A percentile compares a stretch with the other conserved stretches of the same genome.
Evolutionary conservation across 1,140 invertebrate genomes (phyloP).

Genomic region (Drosophila pseudoobscura): DNA sequence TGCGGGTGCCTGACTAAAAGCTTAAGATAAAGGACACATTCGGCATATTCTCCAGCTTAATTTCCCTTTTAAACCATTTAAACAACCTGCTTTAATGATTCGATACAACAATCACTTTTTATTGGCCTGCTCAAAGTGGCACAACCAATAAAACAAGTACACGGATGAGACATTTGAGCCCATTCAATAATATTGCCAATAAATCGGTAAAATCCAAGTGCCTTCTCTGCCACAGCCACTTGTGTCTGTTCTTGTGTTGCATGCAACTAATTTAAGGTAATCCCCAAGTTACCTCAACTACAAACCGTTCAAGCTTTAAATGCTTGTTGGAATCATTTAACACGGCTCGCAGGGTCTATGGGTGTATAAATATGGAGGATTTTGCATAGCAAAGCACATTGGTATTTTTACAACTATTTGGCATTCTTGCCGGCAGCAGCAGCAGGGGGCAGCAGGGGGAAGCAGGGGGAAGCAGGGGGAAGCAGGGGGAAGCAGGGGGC

Average conservation of each 20-base stretch:
- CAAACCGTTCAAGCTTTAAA: conserved; percentile 36
- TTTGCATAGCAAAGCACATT: conserved; percentile 36
- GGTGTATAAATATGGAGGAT: conserved; percentile 17
- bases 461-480: background rate
- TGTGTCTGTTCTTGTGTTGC: background rate
- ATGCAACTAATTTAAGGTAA: conserved; percentile 41
- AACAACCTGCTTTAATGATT: too few species aligned
- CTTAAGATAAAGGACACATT: too few species aligned
- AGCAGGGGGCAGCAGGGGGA: conserved; percentile 4
- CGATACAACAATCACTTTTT: too few species aligned
- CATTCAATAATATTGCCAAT: too few species aligned
- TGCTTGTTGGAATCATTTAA: conserved; percentile 63
- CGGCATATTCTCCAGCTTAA: too few species aligned
- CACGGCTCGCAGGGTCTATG: conserved; percentile 1
- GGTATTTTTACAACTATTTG: conserved; percentile 69
- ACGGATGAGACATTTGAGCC: too few species aligned
- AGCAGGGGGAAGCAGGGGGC: background rate
- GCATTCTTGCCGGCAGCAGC: conserved; percentile 56
- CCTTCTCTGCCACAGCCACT: too few species aligned
- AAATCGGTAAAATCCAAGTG: too few species aligned
- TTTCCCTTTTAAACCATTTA: too few species aligned
- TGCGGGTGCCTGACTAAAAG: conserved; percentile 70
- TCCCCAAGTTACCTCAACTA: conserved; percentile 37
- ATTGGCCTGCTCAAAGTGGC: too few species aligned
- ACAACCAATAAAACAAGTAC: too few species aligned